These are phyloP conservation scores for Acridotheres tristis DNA, from an alignment of 2,797 vertebrate genomes.

Conservation along the genomic window DNA sequence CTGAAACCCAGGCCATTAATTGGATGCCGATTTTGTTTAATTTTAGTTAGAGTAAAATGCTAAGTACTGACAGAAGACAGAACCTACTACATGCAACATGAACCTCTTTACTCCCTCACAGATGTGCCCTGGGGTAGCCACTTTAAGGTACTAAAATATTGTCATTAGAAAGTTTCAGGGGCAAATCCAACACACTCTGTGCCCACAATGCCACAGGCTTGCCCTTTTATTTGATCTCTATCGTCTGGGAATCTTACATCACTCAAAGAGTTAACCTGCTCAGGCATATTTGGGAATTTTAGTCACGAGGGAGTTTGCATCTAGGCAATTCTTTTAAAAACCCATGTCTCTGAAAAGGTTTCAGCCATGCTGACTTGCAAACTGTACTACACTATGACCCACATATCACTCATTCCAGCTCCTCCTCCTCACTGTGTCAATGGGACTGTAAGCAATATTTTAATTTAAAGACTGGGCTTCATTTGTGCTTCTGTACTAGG, in stretches of 20 bases:
- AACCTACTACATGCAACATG: slow-evolving; percentile 9
- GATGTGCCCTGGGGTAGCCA: not conserved
- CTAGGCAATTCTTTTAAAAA: not conserved
- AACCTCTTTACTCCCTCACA: slow-evolving; percentile 23
- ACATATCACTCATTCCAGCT: not conserved
- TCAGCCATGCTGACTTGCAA: not conserved
- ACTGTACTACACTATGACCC: not conserved
- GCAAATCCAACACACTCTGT: not conserved
- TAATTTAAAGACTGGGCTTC: not conserved
- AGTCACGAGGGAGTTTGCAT: not conserved
- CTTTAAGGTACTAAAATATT: not conserved
- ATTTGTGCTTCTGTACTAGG: not conserved
- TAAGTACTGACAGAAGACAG: slow-evolving; percentile 22
- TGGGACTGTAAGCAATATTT: not conserved
- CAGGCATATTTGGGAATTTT: not conserved
- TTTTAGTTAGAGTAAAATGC: slow-evolving; percentile 53
- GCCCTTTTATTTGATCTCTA: slow-evolving; percentile 8
- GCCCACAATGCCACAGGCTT: not conserved
- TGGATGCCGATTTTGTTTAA: slow-evolving; percentile 49
- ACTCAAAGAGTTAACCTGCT: slow-evolving; percentile 2
- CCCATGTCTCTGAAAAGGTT: not conserved
- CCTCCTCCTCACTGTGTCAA: not conserved
- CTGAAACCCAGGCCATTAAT: slow-evolving; percentile 24
- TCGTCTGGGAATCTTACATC: not conserved
- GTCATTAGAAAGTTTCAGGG: slow-evolving; percentile 16